Conservation (phyloP, 2,797 vertebrate species). For the Adelosebastes latens region DNA sequence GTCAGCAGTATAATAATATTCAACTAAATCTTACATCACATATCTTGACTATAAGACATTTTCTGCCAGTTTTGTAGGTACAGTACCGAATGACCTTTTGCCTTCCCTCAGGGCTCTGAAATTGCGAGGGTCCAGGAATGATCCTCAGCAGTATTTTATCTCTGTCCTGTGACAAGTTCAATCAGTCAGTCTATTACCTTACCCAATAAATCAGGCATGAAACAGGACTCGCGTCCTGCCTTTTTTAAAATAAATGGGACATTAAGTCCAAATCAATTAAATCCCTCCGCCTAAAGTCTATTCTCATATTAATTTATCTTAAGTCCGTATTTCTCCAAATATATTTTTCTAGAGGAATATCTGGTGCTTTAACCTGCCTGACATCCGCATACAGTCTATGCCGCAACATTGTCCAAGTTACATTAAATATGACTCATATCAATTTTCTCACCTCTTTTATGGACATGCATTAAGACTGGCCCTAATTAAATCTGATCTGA, state of each 20-base stretch:
- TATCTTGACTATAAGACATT: slow-evolving; percentile 37
- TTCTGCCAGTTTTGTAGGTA: slow-evolving; percentile 40
- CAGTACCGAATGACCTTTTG: slow-evolving; percentile 73
- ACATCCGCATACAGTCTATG: slow-evolving; percentile 24
- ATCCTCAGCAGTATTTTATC: slow-evolving; percentile 77
- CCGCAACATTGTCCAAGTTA: slow-evolving; percentile 32
- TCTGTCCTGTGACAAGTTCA: slow-evolving; percentile 79
- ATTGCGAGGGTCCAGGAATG: slow-evolving; percentile 74
- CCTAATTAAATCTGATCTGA: slow-evolving; percentile 61
- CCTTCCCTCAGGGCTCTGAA: slow-evolving; percentile 75
- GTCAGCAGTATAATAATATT: slow-evolving; percentile 29
- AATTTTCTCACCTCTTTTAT: slow-evolving; percentile 59
- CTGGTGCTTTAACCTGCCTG: slow-evolving; percentile 46
- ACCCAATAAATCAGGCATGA: slow-evolving; percentile 78
- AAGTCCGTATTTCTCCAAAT: slow-evolving; percentile 59
- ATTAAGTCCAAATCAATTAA: slow-evolving; percentile 76
- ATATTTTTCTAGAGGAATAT: slow-evolving; percentile 50
- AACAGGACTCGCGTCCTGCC: slow-evolving; percentile 57
- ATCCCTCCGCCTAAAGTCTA: slow-evolving; percentile 47
- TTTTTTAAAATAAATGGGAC: slow-evolving; percentile 70
- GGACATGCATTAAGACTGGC: slow-evolving; percentile 51
- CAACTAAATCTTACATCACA: slow-evolving; percentile 31
- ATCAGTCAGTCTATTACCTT: slow-evolving; percentile 83
- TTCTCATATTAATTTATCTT: slow-evolving; percentile 67
- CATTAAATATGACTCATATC: slow-evolving; percentile 69